phyloP scores from a whole-genome alignment of 2,888 invertebrate genomes.

The Sinodicranocentrus sp. region DNA sequence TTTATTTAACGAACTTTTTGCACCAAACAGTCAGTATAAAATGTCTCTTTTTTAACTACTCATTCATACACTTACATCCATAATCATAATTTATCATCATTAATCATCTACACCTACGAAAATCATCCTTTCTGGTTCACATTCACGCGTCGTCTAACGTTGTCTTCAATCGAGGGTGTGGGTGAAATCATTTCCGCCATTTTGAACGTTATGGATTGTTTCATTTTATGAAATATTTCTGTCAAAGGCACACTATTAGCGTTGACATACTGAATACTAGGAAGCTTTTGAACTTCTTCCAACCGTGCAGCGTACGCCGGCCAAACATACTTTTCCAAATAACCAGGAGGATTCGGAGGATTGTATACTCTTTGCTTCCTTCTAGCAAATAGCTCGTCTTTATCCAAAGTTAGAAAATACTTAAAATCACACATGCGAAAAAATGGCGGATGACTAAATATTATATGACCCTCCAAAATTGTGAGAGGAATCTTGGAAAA shows the following conservation, averaged over 20 bases:
- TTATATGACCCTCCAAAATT: conserved; percentile 88
- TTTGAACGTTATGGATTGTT: conserved; percentile 30
- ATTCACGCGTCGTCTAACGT: too few species aligned
- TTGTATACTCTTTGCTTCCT: conserved; percentile 84
- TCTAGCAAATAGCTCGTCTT: conserved; percentile 84
- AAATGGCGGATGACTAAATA: conserved; percentile 85
- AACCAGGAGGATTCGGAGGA: conserved; percentile 92
- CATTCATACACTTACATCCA: too few species aligned
- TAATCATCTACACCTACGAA: too few species aligned
- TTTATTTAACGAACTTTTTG: not conserved
- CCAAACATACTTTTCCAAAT: conserved; percentile 94
- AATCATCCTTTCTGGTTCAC: too few species aligned
- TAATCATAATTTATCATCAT: too few species aligned
- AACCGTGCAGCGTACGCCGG: conserved; percentile 84
- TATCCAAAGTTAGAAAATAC: conserved; percentile 86
- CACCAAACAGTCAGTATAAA: too few species aligned
- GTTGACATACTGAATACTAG: conserved; percentile 44
- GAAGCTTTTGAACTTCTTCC: conserved; percentile 73
- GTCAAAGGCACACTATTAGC: conserved; percentile 49
- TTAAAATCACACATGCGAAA: conserved; percentile 85
- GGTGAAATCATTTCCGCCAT: conserved; percentile 27
- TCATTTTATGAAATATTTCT: conserved; percentile 47
- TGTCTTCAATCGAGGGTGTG: conserved; percentile 6
- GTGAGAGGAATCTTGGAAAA: conserved; percentile 79
- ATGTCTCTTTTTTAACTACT: too few species aligned